Evolutionary conservation across 2,113 vertebrate genomes (phyloP).

Genomic region (human (Homo sapiens)): DNA sequence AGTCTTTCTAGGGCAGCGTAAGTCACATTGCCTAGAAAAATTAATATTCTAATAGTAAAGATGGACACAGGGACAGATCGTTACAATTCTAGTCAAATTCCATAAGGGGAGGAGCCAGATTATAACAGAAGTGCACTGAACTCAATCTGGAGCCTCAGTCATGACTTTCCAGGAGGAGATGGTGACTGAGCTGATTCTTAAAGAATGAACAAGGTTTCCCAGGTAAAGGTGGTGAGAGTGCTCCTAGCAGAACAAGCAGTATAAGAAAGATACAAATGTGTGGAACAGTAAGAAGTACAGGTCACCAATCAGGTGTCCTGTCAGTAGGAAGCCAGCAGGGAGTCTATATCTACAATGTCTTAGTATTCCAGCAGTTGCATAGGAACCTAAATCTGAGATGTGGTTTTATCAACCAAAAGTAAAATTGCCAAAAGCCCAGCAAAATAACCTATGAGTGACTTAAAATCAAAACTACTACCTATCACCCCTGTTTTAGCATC

Average conservation of each 20-base stretch:
- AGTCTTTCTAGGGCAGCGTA: constrained; percentile 4
- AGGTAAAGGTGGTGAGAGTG: not conserved
- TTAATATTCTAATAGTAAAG: not conserved
- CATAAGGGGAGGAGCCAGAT: not conserved
- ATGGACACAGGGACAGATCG: not conserved
- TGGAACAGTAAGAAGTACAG: not conserved
- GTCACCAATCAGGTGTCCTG: not conserved
- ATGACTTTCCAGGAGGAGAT: not conserved
- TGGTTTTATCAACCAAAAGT: not conserved
- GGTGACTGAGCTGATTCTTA: not conserved
- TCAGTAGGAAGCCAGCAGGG: not conserved
- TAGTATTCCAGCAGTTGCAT: not conserved
- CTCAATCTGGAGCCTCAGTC: not conserved
- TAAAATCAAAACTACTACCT: not conserved
- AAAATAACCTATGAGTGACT: not conserved
- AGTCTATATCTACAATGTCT: not conserved
- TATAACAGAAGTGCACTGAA: not conserved
- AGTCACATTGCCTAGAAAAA: not conserved
- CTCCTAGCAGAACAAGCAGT: not conserved
- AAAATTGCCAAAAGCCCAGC: not conserved
- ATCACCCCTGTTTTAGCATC: not conserved
- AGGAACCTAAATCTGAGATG: not conserved
- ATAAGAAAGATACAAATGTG: not conserved
- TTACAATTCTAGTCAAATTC: not conserved
- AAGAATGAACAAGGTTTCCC: not conserved